Conservation (phyloP, 2,113 vertebrate species). For the Chionis minor region DNA sequence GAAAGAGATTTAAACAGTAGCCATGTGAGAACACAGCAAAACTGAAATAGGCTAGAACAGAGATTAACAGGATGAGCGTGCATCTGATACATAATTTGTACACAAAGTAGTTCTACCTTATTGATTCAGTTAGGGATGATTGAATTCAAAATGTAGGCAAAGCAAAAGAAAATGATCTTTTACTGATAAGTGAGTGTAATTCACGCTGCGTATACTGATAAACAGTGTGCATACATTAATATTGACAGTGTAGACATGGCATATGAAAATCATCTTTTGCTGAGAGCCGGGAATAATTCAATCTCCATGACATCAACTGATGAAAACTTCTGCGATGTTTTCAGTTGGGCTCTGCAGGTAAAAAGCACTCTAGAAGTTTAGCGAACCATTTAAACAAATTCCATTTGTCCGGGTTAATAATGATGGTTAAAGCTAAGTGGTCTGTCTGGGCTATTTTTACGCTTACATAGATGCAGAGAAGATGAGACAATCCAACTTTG, state of each 20-base stretch:
- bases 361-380: background rate
- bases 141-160: background rate
- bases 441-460: background rate
- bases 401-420: background rate
- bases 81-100: background rate
- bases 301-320: background rate
- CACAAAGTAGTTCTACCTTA: background rate
- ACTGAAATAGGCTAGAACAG: background rate
- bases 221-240: background rate
- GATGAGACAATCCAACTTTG: background rate
- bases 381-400: background rate
- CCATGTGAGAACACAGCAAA: background rate
- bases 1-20: background rate
- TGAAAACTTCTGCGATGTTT: background rate
- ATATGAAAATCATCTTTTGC: background rate
- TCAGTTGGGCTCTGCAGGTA: background rate
- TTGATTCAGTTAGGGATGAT: background rate
- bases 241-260: background rate
- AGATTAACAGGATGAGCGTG: background rate
- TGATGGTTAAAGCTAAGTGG: background rate
- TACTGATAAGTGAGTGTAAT: background rate
- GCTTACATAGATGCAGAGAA: background rate
- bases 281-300: background rate
- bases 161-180: constrained; percentile 3
- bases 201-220: background rate